Evolutionary conservation across 2,797 vertebrate species (phyloP), one percentile per base, ranked within the genome.

Genomic region (Epinephelus coioides): DNA sequence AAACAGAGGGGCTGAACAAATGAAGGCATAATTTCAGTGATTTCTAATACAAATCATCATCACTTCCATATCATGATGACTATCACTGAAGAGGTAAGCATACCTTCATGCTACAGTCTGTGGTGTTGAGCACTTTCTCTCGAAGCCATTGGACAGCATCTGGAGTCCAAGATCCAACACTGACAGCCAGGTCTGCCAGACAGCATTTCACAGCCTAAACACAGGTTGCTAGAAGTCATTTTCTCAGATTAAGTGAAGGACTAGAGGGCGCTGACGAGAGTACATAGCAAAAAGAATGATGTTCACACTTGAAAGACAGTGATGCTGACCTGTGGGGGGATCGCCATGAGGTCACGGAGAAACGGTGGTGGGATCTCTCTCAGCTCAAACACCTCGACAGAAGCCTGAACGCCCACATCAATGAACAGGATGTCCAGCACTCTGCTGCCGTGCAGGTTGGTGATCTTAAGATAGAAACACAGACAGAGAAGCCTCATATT

Each of bases 101-200:
- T 78, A 94, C 93, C 92, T 95, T 97, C 90, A 98, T 96, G 92
- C 96, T 97, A 70, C 97, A 98, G 87, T 98, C 96, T 0, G 94
- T 94, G 89, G 95, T 95, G 85, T 96, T 96, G 68, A 97, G 92
- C 69, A 97, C 96, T 76, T 95, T 94, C 82, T 98, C 97, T 94
- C 97, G 95, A 49, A 99, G 94, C 97, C 97, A 97, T 84, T 98
- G 96, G 46, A 99, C 97, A 72, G 97, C 96, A 80, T 99, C 97
- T 40, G 97, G 96, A 71, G 97, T 98, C 98, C 98, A 99, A 88
- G 97, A 97, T 73, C 97, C 96, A 71, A 96, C 93, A 3, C 91
- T 93, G 44, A 96, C 95, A 1, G 96, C 95, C 77, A 99, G 89
- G 88, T 98, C 97, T n/a, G 97, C 96, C 47, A 99, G 93, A 82